Percentiles rank a stretch among this genome's conserved stretches.
phyloP scores from a whole-genome alignment of 2,113 vertebrate species.

The Jaculus jaculus region DNA sequence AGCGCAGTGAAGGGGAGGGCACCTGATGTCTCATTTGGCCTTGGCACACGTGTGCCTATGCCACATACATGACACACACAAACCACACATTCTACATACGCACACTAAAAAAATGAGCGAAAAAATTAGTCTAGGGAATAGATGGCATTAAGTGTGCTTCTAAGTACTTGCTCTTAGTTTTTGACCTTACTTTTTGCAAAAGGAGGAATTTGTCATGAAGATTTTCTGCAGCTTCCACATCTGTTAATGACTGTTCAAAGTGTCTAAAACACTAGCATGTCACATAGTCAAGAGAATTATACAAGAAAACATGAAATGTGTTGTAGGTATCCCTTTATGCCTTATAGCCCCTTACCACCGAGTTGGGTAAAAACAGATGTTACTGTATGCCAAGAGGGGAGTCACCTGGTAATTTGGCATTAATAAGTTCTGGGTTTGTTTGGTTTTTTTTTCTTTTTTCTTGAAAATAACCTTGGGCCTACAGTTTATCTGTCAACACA shows the following conservation, averaged over 20 bases:
- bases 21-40: no score
- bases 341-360: constrained; percentile 4
- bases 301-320: constrained; percentile 18
- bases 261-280: background rate
- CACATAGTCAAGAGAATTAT: constrained; percentile 2
- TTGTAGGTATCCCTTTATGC: background rate
- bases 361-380: background rate
- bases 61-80: no score
- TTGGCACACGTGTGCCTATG: no score
- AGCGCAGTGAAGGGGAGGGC: no score
- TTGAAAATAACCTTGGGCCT: background rate
- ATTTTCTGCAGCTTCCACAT: background rate
- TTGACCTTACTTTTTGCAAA: constrained; percentile 39
- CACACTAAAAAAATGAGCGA: no score
- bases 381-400: background rate
- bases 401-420: constrained; percentile 12
- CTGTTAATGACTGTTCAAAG: constrained; percentile 31
- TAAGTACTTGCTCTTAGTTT: no score
- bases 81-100: no score
- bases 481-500: constrained; percentile 38
- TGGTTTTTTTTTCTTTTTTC: constrained; percentile 55
- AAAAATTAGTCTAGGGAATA: no score
- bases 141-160: no score
- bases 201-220: background rate
- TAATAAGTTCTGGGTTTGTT: no score